Conservation (phyloP, 1,140 invertebrate genomes). For the Tribolium castaneum region DNA sequence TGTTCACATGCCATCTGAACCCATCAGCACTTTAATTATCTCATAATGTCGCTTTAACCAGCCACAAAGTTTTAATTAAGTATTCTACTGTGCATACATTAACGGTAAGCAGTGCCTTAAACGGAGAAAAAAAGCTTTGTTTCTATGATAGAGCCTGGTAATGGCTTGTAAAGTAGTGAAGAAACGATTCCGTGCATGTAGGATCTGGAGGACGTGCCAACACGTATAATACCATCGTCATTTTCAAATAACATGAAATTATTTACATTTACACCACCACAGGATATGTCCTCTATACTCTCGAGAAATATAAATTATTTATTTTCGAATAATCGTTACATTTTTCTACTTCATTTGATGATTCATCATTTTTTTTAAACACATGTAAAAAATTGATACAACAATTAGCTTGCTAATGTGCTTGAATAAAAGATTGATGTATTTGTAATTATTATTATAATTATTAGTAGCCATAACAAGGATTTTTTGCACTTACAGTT, state of each 20-base stretch:
- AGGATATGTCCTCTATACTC: slow-evolving; percentile 1
- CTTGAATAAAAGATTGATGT: background rate
- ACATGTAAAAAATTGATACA: background rate
- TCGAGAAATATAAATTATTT: background rate
- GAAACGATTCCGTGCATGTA: slow-evolving; percentile 19
- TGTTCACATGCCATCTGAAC: background rate
- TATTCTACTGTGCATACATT: slow-evolving; percentile 15
- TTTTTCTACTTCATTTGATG: background rate
- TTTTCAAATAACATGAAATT: slow-evolving; percentile 21
- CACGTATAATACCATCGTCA: slow-evolving; percentile 4
- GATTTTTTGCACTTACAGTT: too few relatives aligned
- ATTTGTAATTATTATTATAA: too few relatives aligned
- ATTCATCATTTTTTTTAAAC: background rate
- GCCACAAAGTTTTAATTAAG: background rate
- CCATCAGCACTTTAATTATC: background rate
- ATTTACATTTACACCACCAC: slow-evolving; percentile 19
- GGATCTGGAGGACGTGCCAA: slow-evolving; percentile 20
- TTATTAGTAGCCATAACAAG: too few relatives aligned
- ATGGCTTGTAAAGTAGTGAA: slow-evolving; percentile 14
- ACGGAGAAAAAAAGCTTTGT: slow-evolving; percentile 12
- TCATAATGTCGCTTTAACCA: background rate
- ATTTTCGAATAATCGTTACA: background rate
- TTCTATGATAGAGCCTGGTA: slow-evolving; percentile 13
- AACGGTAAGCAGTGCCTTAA: slow-evolving; percentile 6
- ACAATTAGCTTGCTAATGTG: background rate